These are phyloP conservation scores for Panopea generosa DNA, from an alignment of 2,888 invertebrate genomes.

Conservation along the genomic window DNA sequence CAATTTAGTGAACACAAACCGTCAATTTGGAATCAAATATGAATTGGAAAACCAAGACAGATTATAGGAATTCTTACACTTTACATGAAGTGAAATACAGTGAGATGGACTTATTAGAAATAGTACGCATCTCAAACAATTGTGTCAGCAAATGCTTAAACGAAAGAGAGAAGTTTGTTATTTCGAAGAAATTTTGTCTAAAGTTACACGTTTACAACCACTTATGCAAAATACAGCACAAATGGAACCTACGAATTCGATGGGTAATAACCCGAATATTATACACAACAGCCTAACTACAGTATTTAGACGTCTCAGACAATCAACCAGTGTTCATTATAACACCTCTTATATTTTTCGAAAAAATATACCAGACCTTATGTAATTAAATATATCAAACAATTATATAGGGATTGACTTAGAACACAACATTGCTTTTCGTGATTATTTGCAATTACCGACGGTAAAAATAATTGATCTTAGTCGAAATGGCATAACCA, in stretches of 20 bases:
- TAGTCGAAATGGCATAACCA: conserved; percentile 12
- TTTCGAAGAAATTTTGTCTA: conserved; percentile 1
- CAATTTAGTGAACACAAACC: conserved; percentile 18
- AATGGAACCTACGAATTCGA: too few species aligned
- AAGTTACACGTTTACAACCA: too few species aligned
- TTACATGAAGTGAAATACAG: too few species aligned
- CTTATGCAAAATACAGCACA: too few species aligned
- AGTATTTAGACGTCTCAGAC: conserved; percentile 28
- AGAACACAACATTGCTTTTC: background rate
- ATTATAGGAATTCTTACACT: too few species aligned
- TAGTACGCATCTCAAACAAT: background rate
- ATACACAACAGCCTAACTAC: background rate
- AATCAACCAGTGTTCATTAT: conserved; percentile 8
- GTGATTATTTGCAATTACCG: background rate
- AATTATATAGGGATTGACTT: conserved; percentile 18
- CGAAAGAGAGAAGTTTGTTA: background rate
- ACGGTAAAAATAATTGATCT: conserved; percentile 12
- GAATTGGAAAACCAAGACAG: too few species aligned
- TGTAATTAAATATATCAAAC: conserved; percentile 16
- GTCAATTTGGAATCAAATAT: too few species aligned
- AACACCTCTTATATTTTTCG: conserved; percentile 6
- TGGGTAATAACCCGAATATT: background rate
- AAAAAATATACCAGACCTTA: background rate
- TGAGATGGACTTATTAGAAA: background rate
- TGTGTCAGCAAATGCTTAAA: conserved; percentile 6